Base-by-base conservation (phyloP, 2,888 invertebrate species). In the Coelogynopora nodosa region DNA sequence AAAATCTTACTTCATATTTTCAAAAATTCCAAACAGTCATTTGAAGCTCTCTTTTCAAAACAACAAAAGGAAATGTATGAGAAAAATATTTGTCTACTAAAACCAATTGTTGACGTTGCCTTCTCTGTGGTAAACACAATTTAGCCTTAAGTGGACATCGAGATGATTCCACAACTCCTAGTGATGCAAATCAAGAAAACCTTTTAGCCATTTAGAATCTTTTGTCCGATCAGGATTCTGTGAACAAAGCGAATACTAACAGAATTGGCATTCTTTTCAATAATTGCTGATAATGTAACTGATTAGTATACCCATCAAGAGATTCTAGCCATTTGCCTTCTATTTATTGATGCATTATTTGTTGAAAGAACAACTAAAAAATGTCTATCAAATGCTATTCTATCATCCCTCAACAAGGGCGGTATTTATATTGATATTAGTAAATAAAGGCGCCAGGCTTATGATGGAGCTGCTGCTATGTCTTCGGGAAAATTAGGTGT, bases 311-410 rank as follows among this genome's bases (percentile, higher is more conserved):
- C 74, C 74, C 5, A 74, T 74, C 74, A 74, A 74, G 74, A 74
- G 74, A 74, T 74, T 74, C 74, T 74, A 74, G 74, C 23, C 74
- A 74, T 74, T 74, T 74, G 74, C 23, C 74, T 74, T 74, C 27
- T 10, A 2, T 74, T 74, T 23, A 26, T 74, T 74, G 74, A 74
- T 74, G 23, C 5, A 13, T 74, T 5, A 26, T 74, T 5, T 18
- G 5, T 10, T 49, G 49, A 49, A 49, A 49, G 49, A 49, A 49
- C 49, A 49, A 49, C 49, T 49, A 18, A 18, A 49, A 18, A 49
- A 49, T 10, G 49, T 18, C 18, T 49, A 49, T 49, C 49, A 49
- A 49, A 49, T 10, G 5, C 49, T 49, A 49, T 49, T 49, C 18
- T 49, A 49, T 49, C 49, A 49, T 49, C 49, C 49, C 18, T 10